Conservation (phyloP, 1,140 invertebrate species). For the Drosophila navojoa region DNA sequence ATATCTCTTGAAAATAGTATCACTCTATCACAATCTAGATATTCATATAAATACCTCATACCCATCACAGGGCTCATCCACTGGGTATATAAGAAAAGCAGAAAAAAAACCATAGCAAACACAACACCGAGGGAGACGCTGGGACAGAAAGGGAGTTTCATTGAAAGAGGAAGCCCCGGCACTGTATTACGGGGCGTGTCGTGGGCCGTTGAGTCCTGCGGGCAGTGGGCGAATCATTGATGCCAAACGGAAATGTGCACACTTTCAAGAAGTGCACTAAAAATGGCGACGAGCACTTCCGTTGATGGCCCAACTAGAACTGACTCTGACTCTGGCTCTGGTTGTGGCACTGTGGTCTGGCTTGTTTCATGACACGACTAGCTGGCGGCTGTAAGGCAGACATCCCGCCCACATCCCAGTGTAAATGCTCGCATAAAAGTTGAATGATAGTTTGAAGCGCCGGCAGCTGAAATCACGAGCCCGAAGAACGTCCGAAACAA, state of each 20-base stretch:
- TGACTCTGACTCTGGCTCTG: conserved; percentile 16
- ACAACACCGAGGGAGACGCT: neutral
- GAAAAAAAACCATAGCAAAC: no score
- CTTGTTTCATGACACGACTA: conserved; percentile 24
- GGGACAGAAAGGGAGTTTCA: neutral
- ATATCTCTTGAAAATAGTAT: no score
- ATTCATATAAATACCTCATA: no score
- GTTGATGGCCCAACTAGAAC: conserved; percentile 58
- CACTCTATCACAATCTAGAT: no score
- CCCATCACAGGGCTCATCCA: no score
- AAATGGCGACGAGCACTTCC: conserved; percentile 82
- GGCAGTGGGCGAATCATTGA: conserved; percentile 68
- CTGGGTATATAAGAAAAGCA: no score
- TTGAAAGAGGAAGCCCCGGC: neutral
- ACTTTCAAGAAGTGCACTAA: conserved; percentile 82
- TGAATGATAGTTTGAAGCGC: conserved; percentile 68
- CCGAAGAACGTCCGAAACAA: conserved; percentile 23
- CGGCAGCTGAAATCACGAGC: conserved; percentile 61
- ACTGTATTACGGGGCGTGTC: conserved; percentile 6
- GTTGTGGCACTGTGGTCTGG: conserved; percentile 33
- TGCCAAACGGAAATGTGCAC: conserved; percentile 81
- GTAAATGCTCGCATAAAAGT: conserved; percentile 67
- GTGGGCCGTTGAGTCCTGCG: conserved; percentile 3
- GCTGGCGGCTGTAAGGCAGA: conserved; percentile 10
- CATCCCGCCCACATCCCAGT: conserved; percentile 14